These are phyloP conservation scores for Hestina assimilis DNA, from an alignment of 1,140 invertebrate species.

Conservation along the genomic window DNA sequence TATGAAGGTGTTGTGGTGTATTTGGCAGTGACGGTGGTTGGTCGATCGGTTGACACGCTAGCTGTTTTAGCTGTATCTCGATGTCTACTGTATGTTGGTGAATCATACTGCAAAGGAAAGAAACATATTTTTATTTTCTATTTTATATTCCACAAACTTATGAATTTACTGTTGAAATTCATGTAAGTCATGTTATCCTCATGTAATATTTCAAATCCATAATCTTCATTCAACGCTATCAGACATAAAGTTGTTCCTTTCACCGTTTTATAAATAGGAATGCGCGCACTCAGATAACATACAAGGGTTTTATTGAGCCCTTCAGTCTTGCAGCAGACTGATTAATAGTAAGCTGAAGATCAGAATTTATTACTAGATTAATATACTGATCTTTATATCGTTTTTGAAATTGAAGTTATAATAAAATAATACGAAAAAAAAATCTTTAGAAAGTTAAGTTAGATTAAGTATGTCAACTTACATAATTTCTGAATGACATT, in stretches of 20 bases:
- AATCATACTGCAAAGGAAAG: slow-evolving; percentile 59
- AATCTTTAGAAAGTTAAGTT: too few species aligned
- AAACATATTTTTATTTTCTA: slow-evolving; percentile 1
- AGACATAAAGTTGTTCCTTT: slow-evolving; percentile 53
- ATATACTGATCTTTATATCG: background rate
- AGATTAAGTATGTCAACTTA: slow-evolving; percentile 37
- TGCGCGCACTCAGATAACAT: slow-evolving; percentile 48
- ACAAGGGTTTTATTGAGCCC: slow-evolving; percentile 56
- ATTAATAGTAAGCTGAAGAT: slow-evolving; percentile 42
- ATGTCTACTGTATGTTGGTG: slow-evolving; percentile 55
- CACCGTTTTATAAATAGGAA: slow-evolving; percentile 64
- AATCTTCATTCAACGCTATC: slow-evolving; percentile 55
- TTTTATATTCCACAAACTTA: too few species aligned
- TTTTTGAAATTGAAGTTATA: too few species aligned
- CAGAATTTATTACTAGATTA: slow-evolving; percentile 28
- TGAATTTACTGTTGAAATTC: too few species aligned
- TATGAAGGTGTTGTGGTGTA: slow-evolving; percentile 61
- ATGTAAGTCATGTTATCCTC: too few species aligned
- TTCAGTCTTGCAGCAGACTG: slow-evolving; percentile 44
- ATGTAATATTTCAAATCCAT: slow-evolving; percentile 40
- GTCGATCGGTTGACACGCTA: slow-evolving; percentile 44
- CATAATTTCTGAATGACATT: slow-evolving; percentile 69
- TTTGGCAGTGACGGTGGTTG: slow-evolving; percentile 62
- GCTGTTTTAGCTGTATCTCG: slow-evolving; percentile 46
- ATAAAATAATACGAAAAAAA: too few species aligned